phyloP scores from a whole-genome alignment of 2,113 vertebrate species.

The Mixornis gularis region DNA sequence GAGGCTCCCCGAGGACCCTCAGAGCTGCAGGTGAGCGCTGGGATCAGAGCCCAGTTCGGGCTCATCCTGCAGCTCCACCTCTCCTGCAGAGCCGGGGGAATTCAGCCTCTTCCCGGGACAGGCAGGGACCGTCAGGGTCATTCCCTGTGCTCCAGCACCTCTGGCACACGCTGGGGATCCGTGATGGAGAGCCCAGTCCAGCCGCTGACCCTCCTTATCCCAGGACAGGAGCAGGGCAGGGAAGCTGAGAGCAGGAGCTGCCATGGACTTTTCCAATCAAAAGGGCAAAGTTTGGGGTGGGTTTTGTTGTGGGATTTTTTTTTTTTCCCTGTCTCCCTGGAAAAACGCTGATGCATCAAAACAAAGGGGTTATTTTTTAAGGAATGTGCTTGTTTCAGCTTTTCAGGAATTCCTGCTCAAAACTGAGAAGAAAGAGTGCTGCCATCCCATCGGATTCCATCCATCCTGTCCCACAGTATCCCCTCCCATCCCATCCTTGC shows the following conservation, averaged over 20 bases:
- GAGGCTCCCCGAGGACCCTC: neutral
- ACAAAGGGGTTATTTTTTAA: neutral
- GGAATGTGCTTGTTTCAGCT: neutral
- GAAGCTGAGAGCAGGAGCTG: neutral
- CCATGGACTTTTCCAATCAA: neutral
- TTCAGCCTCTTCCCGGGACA: too few relatives aligned
- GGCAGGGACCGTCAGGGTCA: neutral
- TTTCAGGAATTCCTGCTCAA: neutral
- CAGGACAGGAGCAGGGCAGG: neutral
- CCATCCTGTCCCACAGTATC: neutral
- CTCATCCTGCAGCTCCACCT: rapidly evolving
- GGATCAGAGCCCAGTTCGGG: neutral
- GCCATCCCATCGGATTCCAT: neutral
- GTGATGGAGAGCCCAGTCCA: neutral
- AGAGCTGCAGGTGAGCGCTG: neutral
- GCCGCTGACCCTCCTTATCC: neutral
- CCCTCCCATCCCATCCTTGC: neutral
- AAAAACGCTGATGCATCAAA: neutral
- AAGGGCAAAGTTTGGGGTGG: neutral
- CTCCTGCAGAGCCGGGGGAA: rapidly evolving
- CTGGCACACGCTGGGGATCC: rapidly evolving
- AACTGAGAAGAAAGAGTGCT: neutral
- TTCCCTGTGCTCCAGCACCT: neutral
- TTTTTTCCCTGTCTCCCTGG: neutral
- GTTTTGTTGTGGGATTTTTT: neutral